Evolutionary conservation across 2,113 vertebrate genomes (phyloP), one percentile per base, ranked within the genome.

Genomic region (Epinephelus moara): DNA sequence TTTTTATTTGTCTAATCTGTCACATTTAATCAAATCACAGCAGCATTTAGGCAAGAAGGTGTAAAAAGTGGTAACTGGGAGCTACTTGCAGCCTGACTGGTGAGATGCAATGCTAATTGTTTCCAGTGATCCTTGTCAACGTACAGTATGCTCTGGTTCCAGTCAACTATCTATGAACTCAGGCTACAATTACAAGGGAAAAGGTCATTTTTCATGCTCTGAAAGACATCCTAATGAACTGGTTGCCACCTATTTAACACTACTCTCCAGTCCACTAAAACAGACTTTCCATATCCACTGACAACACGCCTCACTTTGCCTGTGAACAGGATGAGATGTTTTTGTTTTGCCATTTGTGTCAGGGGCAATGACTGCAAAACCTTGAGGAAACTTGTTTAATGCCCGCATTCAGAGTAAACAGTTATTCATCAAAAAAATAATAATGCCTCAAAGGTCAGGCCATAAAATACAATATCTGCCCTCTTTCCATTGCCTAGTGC

Each of bases 391-490:
- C 85, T 84, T 90, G 85, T 88, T 88, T 93, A 91, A 93, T 90
- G 88, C 83, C 83, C 47, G 88, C 93, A 93, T 92, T 94, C 90
- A 74, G 90, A 89, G 93, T 86, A 90, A 94, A 90, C 92, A 93
- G 93, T 94, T 94, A 94, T 96, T 95, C 92, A 95, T 95, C 94
- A 95, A 94, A 95, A 93, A 93, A 92, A 92, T 91, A 93, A 94
- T 95, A 95, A 95, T 88, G 94, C 85, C 82, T 96, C 92, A 96
- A 96, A 96, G 95, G 95, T 96, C 95, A 96, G 91, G 92, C 93
- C 93, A 94, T 96, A 95, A 95, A 95, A 94, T 93, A 95, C 94
- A 95, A 95, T 95, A 95, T 95, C 92, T 90, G 91, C 89, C 93
- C 91, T 95, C 91, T 93, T 93, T 91, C 91, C 85, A 30, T 81